Conservation (phyloP, 2,888 invertebrate genomes). For the Diaperis boleti region DNA sequence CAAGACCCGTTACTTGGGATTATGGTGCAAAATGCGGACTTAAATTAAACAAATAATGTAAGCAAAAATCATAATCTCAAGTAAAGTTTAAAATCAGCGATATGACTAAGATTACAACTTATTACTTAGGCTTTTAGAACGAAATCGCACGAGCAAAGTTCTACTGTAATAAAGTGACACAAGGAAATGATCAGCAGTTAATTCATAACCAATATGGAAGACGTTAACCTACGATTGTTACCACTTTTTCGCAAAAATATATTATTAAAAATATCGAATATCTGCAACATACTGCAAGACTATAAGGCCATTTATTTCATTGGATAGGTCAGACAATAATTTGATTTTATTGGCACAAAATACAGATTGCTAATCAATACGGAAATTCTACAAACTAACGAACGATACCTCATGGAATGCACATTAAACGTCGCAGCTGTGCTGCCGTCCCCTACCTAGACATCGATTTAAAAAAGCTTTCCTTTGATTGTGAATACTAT, state of each 20-base stretch:
- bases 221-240: constrained; percentile 59
- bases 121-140: constrained; percentile 1
- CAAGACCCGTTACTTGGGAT: constrained; percentile 26
- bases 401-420: constrained; percentile 43
- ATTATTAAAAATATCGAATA: constrained; percentile 60
- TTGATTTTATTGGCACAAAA: constrained; percentile 54
- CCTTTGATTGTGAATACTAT: constrained; percentile 39
- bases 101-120: constrained; percentile 6
- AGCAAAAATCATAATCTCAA: constrained; percentile 29
- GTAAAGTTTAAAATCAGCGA: constrained; percentile 1
- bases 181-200: constrained; percentile 31
- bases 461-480: constrained; percentile 33
- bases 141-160: constrained; percentile 26
- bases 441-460: constrained; percentile 26
- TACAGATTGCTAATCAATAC: constrained; percentile 46
- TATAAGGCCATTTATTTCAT: constrained; percentile 63
- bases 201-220: constrained; percentile 59
- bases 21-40: constrained; percentile 9
- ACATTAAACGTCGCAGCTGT: constrained; percentile 28
- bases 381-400: constrained; percentile 38
- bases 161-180: constrained; percentile 15
- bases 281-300: constrained; percentile 58
- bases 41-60: background rate
- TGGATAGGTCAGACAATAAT: constrained; percentile 56
- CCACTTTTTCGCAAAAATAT: constrained; percentile 60